Evolutionary conservation across 2,888 invertebrate species (phyloP).

Genomic region (Cetonia aurata): DNA sequence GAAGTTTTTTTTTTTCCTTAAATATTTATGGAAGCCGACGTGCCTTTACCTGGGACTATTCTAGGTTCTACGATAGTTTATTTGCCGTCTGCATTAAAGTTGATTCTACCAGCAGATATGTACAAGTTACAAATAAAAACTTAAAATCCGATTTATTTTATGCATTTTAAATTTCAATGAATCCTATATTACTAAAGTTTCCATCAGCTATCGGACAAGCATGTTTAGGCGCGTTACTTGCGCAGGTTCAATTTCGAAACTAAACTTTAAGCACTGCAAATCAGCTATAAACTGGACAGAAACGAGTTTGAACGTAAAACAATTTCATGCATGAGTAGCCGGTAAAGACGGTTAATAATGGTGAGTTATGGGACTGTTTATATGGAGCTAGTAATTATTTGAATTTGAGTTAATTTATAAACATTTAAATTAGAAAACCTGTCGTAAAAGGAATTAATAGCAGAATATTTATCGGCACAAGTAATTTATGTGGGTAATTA

Average conservation of each 20-base stretch:
- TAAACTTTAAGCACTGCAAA: neutral
- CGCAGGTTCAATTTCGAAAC: conserved; percentile 6
- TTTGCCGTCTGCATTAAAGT: conserved; percentile 12
- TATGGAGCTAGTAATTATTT: conserved; percentile 3
- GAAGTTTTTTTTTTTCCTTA: conserved; percentile 38
- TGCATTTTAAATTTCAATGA: neutral
- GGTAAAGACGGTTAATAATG: conserved; percentile 13
- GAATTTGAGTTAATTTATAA: conserved; percentile 23
- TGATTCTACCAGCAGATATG: too few species aligned
- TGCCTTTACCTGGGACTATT: conserved; percentile 32
- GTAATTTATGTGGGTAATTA: too few species aligned
- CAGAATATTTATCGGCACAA: too few species aligned
- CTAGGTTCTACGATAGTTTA: conserved; percentile 23
- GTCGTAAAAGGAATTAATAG: too few species aligned
- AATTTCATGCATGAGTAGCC: conserved; percentile 30
- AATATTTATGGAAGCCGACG: conserved; percentile 46
- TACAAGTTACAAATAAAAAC: too few species aligned
- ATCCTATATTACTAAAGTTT: neutral
- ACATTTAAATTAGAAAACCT: too few species aligned
- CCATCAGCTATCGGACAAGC: neutral
- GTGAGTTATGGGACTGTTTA: conserved; percentile 16
- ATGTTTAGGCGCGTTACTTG: conserved; percentile 3
- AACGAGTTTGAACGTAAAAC: conserved; percentile 6
- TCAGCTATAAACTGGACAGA: conserved; percentile 2
- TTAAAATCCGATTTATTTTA: too few species aligned